These are phyloP conservation scores for Oxystoma pomonae DNA, from an alignment of 2,888 invertebrate genomes.

Conservation along the genomic window DNA sequence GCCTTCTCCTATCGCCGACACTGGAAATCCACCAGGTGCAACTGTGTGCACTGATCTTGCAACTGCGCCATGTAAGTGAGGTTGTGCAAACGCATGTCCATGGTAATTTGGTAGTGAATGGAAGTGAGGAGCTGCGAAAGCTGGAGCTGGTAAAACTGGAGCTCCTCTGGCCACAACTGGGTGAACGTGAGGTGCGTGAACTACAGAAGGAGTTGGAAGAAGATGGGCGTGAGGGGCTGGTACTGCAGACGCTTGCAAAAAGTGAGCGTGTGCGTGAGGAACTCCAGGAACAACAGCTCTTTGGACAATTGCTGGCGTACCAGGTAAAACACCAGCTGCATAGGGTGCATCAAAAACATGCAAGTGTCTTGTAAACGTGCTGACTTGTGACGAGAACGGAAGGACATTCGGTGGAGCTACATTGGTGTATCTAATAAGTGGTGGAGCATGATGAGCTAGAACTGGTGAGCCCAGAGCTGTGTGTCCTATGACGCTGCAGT, in stretches of 20 bases:
- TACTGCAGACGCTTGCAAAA: slow-evolving; percentile 12
- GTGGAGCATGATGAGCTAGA: slow-evolving; percentile 18
- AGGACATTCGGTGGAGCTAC: slow-evolving; percentile 60
- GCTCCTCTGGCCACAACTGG: slow-evolving; percentile 15
- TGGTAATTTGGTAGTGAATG: slow-evolving; percentile 22
- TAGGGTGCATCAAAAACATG: slow-evolving; percentile 47
- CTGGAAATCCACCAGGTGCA: slow-evolving; percentile 29
- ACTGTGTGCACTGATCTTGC: slow-evolving; percentile 36
- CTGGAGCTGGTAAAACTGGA: slow-evolving; percentile 5
- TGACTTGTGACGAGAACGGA: slow-evolving; percentile 60
- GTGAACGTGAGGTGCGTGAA: slow-evolving; percentile 21
- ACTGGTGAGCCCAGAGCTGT: slow-evolving; percentile 13
- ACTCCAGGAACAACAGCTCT: slow-evolving; percentile 24
- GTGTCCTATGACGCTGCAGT: slow-evolving; percentile 23
- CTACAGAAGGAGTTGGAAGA: slow-evolving; percentile 11
- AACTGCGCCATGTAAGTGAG: slow-evolving; percentile 12
- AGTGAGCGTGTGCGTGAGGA: slow-evolving; percentile 15
- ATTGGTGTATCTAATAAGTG: slow-evolving; percentile 41
- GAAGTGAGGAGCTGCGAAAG: not conserved
- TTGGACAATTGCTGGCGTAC: slow-evolving; percentile 29
- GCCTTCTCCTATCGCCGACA: slow-evolving; percentile 15
- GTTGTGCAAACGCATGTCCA: not conserved
- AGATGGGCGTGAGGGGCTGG: slow-evolving; percentile 6
- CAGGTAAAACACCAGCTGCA: slow-evolving; percentile 35
- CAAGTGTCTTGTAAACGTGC: slow-evolving; percentile 50